These are phyloP conservation scores for Ophonus ardosiacus DNA, from an alignment of 2,888 invertebrate genomes.

Conservation along the genomic window DNA sequence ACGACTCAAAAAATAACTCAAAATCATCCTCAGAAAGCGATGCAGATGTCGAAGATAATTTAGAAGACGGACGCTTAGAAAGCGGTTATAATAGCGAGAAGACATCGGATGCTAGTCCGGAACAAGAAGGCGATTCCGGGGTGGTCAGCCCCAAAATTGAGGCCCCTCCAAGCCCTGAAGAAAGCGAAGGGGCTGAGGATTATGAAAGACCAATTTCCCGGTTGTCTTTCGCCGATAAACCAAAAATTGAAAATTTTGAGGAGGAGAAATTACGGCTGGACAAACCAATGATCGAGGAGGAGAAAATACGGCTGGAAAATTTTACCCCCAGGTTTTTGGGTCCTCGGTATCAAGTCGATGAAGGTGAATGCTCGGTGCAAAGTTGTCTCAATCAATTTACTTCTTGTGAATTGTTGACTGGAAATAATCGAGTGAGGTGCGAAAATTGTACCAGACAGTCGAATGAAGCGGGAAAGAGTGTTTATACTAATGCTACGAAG, in stretches of 20 bases:
- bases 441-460: slow-evolving; percentile 89
- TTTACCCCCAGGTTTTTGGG: too few species aligned
- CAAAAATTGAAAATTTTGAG: slow-evolving; percentile 30
- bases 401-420: slow-evolving; percentile 91
- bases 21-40: slow-evolving; percentile 85
- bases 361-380: slow-evolving; percentile 89
- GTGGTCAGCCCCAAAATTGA: slow-evolving; percentile 66
- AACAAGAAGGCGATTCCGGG: slow-evolving; percentile 53
- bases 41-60: slow-evolving; percentile 89
- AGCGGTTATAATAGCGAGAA: slow-evolving; percentile 78
- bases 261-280: not conserved
- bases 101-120: slow-evolving; percentile 55
- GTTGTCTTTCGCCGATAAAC: slow-evolving; percentile 70
- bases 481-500: slow-evolving; percentile 89
- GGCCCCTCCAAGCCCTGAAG: slow-evolving; percentile 75
- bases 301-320: not conserved
- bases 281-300: too few species aligned
- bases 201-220: slow-evolving; percentile 73
- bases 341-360: slow-evolving; percentile 82
- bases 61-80: slow-evolving; percentile 80
- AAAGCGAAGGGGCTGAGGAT: slow-evolving; percentile 66
- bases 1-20: slow-evolving; percentile 68
- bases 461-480: slow-evolving; percentile 83
- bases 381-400: slow-evolving; percentile 96
- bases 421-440: slow-evolving; percentile 95